Evolutionary conservation across 2,888 invertebrate genomes (phyloP), one percentile per base, ranked within the genome.

Genomic region (Lithophane semibrunnea): DNA sequence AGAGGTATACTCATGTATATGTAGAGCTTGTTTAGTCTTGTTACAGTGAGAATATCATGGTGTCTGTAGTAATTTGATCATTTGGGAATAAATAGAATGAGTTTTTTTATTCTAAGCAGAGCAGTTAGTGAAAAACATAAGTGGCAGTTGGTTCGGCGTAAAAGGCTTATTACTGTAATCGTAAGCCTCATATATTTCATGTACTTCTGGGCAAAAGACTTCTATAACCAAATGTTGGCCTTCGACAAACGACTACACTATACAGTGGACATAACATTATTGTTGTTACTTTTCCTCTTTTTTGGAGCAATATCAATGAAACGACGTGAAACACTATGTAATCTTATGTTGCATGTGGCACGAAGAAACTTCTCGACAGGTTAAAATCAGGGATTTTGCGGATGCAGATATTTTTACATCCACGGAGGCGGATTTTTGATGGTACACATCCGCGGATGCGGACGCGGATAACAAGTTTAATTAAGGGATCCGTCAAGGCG

Each of bases 1-100:
- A 68, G 42, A 68, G 49, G 61, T 56, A 66, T 24, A 44, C n/a
- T 75, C 12, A 24, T 47, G 49, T 61, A 7, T 67, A 9, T 24
- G 61, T 81, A 56, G 18, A 54, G 60, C 60, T 47, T 60, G 47
- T 54, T 58, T 21, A 60, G 8, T 16, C 37, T 49, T 16, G 5
- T 16, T 60, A 37, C 13, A 18, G 9, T 24, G n/a, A 16, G 13
- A 29, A 52, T 54, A 52, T 44, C 18, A 47, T 42, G 44, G 3
- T 10, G 9, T 5, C 7, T 44, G 9, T 52, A 42, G 18, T 24
- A 4, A 18, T 29, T 16, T 56, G 3, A 29, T 29, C 1, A 16
- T 60, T 21, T n/a, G 29, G 1, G 12, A 29, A 21, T 21, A 8
- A 52, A n/a, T 52, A n/a, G 0, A 1, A 16, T 52, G 4, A 9